A percentile compares a stretch with the other conserved stretches of the same genome.
Evolutionary conservation across 2,797 vertebrate genomes (phyloP).

Genomic region (Chiroxiphia lanceolata): DNA sequence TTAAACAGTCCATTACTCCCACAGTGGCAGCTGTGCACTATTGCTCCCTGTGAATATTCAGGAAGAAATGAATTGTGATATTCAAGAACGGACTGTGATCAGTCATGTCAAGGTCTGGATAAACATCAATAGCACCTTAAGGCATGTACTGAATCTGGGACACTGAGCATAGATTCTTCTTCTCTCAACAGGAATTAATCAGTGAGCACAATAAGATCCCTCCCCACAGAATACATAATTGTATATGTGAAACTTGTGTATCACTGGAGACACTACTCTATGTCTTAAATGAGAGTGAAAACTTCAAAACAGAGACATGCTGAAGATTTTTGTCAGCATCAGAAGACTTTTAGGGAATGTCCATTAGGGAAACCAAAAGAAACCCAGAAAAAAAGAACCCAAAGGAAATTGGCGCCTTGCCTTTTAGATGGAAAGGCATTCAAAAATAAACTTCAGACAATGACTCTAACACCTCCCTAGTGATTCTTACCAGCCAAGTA

Average conservation of each 20-base stretch:
- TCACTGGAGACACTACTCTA: not conserved
- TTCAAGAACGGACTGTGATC: not conserved
- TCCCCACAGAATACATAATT: not conserved
- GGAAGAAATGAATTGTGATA: constrained; percentile 8
- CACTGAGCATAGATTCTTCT: not conserved
- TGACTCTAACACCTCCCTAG: constrained; percentile 21
- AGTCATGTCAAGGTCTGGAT: not conserved
- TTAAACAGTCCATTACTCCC: constrained; percentile 12
- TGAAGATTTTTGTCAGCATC: constrained; percentile 21
- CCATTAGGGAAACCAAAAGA: not conserved
- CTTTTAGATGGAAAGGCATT: constrained; percentile 15
- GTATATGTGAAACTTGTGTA: rapidly evolving
- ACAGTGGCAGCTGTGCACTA: not conserved
- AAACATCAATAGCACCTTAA: not conserved
- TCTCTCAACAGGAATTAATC: not conserved
- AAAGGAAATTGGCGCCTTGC: not conserved
- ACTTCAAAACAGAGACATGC: not conserved
- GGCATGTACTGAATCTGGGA: not conserved
- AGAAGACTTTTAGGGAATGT: not conserved
- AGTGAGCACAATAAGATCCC: not conserved
- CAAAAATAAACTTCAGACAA: constrained; percentile 44
- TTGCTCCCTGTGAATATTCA: constrained; percentile 10
- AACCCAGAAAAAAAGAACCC: not conserved
- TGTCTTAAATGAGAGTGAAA: not conserved
- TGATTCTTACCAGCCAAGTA: constrained; percentile 46